Conservation (phyloP, 1,140 invertebrate species). For the Sesamia nonagrioides region DNA sequence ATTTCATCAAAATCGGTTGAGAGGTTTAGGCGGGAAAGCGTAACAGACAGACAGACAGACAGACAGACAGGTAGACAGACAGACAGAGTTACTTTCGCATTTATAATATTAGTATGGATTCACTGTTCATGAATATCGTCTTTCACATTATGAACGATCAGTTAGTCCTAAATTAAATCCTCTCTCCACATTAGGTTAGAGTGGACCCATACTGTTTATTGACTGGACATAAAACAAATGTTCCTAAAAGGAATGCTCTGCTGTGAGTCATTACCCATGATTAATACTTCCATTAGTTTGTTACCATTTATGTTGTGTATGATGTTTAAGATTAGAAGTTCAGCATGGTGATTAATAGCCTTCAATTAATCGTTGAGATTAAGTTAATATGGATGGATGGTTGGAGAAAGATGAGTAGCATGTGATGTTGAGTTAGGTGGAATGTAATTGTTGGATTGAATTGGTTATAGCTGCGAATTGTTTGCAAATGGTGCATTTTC, state of each 20-base stretch:
- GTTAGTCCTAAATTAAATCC: conserved; percentile 10
- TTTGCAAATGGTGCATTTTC: background rate
- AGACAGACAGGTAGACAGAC: no score
- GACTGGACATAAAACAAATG: conserved; percentile 43
- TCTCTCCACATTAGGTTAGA: conserved; percentile 24
- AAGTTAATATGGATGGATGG: background rate
- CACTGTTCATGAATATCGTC: background rate
- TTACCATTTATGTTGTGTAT: conserved; percentile 28
- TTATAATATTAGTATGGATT: no score
- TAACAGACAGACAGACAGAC: no score
- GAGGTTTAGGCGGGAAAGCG: no score
- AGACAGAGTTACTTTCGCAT: no score
- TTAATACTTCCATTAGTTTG: conserved; percentile 57
- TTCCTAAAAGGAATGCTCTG: conserved; percentile 50
- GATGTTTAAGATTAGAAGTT: conserved; percentile 24
- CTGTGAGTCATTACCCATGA: conserved; percentile 63
- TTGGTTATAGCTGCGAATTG: background rate
- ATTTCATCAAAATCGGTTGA: no score
- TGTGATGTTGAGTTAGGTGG: conserved; percentile 12
- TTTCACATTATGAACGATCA: background rate
- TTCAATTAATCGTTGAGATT: conserved; percentile 20
- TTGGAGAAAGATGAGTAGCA: conserved; percentile 22
- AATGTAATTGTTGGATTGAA: background rate
- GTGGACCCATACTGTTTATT: conserved; percentile 34
- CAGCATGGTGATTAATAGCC: conserved; percentile 41